These are phyloP conservation scores for Corythucha ciliata DNA, from an alignment of 2,888 invertebrate species.

Conservation along the genomic window DNA sequence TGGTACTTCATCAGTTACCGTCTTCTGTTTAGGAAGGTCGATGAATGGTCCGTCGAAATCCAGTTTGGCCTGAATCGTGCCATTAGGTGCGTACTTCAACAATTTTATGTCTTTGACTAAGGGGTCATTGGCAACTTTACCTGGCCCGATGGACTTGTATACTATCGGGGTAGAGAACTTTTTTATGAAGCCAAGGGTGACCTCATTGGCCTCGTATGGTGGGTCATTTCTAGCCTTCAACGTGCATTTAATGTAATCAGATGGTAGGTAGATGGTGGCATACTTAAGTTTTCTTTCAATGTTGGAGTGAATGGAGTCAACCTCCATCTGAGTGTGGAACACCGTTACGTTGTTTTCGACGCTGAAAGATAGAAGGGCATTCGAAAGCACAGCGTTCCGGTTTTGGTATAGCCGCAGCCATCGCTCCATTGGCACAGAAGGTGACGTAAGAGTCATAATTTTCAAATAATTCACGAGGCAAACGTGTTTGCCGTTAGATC, in stretches of 20 bases:
- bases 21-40: neutral
- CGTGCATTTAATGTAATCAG: neutral
- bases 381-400: conserved; percentile 11
- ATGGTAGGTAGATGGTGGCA: neutral
- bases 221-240: neutral
- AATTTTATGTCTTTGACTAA: conserved; percentile 36
- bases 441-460: too few relatives aligned
- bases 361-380: neutral
- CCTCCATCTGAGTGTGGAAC: too few relatives aligned
- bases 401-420: conserved; percentile 34
- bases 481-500: too few relatives aligned
- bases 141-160: neutral
- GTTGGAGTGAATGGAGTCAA: neutral
- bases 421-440: neutral
- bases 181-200: neutral
- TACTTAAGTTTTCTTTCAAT: conserved; percentile 1
- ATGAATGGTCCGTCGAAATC: conserved; percentile 1
- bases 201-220: too few relatives aligned
- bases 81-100: too few relatives aligned
- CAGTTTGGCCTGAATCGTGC: too few relatives aligned
- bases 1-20: neutral
- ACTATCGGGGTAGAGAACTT: neutral
- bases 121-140: conserved; percentile 27
- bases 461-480: neutral
- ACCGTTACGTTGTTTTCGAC: neutral